These are phyloP conservation scores for Brachionus rotundiformis DNA, from an alignment of 1,140 invertebrate species.

Conservation along the genomic window DNA sequence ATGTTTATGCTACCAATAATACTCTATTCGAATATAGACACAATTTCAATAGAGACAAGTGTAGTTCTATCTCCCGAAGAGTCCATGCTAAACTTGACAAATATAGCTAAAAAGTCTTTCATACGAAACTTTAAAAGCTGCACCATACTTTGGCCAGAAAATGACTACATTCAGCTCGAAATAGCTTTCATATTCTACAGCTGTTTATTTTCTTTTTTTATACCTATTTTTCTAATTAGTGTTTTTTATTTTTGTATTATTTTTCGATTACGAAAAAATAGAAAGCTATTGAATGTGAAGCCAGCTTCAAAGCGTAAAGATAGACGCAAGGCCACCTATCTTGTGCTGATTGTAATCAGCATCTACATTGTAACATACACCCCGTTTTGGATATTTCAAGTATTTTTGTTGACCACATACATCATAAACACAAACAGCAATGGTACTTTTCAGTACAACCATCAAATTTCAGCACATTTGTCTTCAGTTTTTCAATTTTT, in stretches of 20 bases:
- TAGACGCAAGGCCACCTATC: constrained; percentile 35
- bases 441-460: neutral
- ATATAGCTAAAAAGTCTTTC: neutral
- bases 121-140: constrained; percentile 19
- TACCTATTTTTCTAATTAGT: constrained; percentile 49
- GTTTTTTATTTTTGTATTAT: constrained; percentile 47
- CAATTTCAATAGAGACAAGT: constrained; percentile 7
- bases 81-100: neutral
- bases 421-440: constrained; percentile 15
- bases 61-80: neutral
- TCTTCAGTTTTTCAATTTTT: constrained; percentile 31
- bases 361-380: constrained; percentile 35
- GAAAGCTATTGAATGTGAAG: neutral
- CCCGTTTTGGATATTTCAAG: constrained; percentile 50
- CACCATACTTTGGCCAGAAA: constrained; percentile 19
- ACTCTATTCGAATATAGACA: constrained; percentile 15
- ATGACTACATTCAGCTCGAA: constrained; percentile 14
- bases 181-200: constrained; percentile 34
- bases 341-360: constrained; percentile 40
- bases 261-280: constrained; percentile 10
- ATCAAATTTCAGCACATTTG: constrained; percentile 39
- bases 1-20: constrained; percentile 49
- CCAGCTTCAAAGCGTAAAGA: constrained; percentile 5
- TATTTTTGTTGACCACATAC: constrained; percentile 8
- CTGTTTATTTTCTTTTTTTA: constrained; percentile 34